Conservation (phyloP, 1,140 invertebrate species). For the Alviniconcha marisindica region DNA sequence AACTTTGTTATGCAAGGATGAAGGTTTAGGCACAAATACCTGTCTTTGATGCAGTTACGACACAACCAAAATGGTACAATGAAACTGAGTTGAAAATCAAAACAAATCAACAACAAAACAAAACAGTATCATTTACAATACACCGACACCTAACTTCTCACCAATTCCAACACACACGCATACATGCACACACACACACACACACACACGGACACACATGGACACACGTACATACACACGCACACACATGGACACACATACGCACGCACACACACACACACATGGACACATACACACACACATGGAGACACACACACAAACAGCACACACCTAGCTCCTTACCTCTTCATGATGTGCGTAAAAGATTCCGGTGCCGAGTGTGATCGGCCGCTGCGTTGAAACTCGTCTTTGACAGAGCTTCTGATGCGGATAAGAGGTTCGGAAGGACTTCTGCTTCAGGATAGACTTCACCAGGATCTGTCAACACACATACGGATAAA, state of each 20-base stretch:
- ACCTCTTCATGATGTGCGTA: conserved; percentile 60
- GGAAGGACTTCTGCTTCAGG: conserved; percentile 95
- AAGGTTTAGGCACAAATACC: too few species aligned
- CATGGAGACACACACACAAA: too few species aligned
- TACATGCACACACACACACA: too few species aligned
- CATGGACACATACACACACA: conserved; percentile 8
- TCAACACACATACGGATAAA: conserved; percentile 47
- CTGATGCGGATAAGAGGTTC: conserved; percentile 78
- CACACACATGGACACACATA: background rate
- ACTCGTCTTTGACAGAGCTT: conserved; percentile 60
- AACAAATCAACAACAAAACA: background rate
- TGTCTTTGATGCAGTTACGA: too few species aligned
- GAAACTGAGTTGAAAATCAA: background rate
- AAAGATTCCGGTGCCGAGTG: conserved; percentile 70
- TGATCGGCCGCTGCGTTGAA: conserved; percentile 65
- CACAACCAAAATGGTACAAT: too few species aligned
- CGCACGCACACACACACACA: conserved; percentile 28
- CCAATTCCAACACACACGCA: too few species aligned
- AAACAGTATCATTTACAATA: too few species aligned
- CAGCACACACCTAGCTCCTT: background rate
- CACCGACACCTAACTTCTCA: too few species aligned
- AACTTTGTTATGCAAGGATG: too few species aligned
- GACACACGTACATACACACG: background rate
- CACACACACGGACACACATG: too few species aligned
- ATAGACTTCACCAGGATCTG: conserved; percentile 94